A percentile compares a stretch with the other conserved stretches of the same genome.
Evolutionary conservation across 2,797 vertebrate species (phyloP).

Genomic region (Xerus rutilus): DNA sequence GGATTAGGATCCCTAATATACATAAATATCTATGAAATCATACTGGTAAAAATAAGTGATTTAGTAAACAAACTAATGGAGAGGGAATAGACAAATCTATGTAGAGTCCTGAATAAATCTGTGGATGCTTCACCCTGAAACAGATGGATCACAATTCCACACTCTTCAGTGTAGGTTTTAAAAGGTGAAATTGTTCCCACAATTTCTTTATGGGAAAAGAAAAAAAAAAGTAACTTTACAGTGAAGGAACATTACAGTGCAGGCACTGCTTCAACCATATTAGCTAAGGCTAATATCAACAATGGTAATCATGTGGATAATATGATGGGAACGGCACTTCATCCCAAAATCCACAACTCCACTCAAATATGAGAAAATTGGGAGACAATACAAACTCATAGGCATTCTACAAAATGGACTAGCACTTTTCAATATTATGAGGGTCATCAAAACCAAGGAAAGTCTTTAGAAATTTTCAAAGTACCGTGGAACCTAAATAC

Average conservation of each 20-base stretch:
- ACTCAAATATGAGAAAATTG: neutral
- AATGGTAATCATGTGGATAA: neutral
- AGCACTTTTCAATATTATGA: neutral
- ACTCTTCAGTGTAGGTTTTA: neutral
- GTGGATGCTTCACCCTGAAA: neutral
- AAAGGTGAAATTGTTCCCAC: neutral
- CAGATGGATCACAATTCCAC: neutral
- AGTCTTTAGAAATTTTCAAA: neutral
- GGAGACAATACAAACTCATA: neutral
- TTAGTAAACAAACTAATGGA: neutral
- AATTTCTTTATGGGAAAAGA: neutral
- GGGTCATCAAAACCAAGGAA: neutral
- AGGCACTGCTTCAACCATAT: neutral
- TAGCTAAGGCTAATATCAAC: neutral
- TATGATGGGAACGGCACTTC: neutral
- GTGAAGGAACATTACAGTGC: neutral
- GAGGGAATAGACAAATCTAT: neutral
- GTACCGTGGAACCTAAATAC: neutral
- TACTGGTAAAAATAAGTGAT: neutral
- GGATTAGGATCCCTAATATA: neutral
- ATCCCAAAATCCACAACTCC: neutral
- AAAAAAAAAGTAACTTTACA: neutral
- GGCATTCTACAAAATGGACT: neutral
- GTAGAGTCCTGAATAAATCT: neutral
- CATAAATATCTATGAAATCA: neutral